phyloP scores from a whole-genome alignment of 1,140 invertebrate genomes.

The Euwallacea similis region DNA sequence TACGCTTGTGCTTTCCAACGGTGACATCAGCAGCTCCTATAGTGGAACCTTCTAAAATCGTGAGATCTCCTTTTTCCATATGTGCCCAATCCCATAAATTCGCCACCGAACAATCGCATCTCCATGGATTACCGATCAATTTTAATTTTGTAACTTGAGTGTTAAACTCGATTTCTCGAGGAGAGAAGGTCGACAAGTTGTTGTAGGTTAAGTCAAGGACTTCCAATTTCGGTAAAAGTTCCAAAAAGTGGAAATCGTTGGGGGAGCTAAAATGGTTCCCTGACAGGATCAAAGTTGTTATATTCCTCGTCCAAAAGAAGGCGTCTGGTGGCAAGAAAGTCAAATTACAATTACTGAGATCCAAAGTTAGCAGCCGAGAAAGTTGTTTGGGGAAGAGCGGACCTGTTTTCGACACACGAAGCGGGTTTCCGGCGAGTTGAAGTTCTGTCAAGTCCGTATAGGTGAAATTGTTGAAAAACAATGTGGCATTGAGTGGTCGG shows the following conservation, averaged over 20 bases:
- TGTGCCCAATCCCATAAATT: slow-evolving; percentile 75
- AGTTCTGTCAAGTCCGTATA: slow-evolving; percentile 69
- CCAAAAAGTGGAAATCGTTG: slow-evolving; percentile 60
- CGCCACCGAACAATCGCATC: slow-evolving; percentile 68
- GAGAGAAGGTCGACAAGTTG: slow-evolving; percentile 62
- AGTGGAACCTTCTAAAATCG: slow-evolving; percentile 66
- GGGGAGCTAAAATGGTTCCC: slow-evolving; percentile 61
- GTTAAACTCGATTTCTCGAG: slow-evolving; percentile 57
- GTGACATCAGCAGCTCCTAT: slow-evolving; percentile 61
- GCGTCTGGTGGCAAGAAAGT: slow-evolving; percentile 62
- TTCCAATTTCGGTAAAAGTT: slow-evolving; percentile 61
- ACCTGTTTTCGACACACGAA: slow-evolving; percentile 61
- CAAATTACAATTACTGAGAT: slow-evolving; percentile 69
- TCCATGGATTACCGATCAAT: slow-evolving; percentile 69
- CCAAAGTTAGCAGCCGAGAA: slow-evolving; percentile 64
- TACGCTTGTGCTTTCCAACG: slow-evolving; percentile 62
- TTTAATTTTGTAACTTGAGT: slow-evolving; percentile 63
- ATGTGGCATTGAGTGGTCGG: slow-evolving; percentile 63
- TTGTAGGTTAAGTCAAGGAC: slow-evolving; percentile 67
- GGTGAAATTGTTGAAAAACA: slow-evolving; percentile 67
- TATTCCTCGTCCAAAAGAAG: slow-evolving; percentile 63
- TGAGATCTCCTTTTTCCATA: slow-evolving; percentile 65
- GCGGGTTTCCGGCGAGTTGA: slow-evolving; percentile 69
- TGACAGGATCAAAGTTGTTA: slow-evolving; percentile 66
- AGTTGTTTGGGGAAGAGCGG: slow-evolving; percentile 66